These are phyloP conservation scores for Oreochromis spilurus DNA, from an alignment of 2,113 vertebrate species.

Conservation along the genomic window DNA sequence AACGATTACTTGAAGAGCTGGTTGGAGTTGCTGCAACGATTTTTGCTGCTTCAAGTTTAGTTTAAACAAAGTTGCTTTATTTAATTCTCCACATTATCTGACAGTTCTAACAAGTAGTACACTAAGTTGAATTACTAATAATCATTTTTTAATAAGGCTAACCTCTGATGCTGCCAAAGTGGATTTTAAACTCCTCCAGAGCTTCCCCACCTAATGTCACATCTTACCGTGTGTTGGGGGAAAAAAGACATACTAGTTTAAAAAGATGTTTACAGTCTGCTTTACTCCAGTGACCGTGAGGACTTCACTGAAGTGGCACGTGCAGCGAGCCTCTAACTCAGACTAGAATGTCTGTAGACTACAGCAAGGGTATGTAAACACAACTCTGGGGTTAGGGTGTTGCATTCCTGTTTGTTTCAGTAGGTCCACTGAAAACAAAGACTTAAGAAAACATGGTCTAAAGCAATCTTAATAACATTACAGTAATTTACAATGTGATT, in stretches of 20 bases:
- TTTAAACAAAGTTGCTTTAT: background rate
- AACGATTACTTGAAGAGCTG: background rate
- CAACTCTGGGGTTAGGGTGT: background rate
- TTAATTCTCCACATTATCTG: background rate
- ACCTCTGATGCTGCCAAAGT: background rate
- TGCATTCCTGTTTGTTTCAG: background rate
- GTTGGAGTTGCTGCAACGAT: background rate
- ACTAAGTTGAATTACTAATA: background rate
- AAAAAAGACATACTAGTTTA: background rate
- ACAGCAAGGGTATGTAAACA: background rate
- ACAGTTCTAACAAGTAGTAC: background rate
- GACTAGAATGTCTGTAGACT: background rate
- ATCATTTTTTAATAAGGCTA: background rate
- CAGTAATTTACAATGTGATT: background rate
- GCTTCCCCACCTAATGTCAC: background rate
- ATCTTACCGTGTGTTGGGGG: background rate
- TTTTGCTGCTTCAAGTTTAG: background rate
- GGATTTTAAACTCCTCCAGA: background rate
- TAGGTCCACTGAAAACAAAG: background rate
- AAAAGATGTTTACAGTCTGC: background rate
- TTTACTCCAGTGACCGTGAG: background rate
- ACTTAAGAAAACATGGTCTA: background rate
- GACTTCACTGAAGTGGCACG: background rate
- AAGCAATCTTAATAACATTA: background rate
- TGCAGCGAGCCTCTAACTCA: background rate